Evolutionary conservation across 2,888 invertebrate species (phyloP), one percentile per base, ranked within the genome.

Genomic region (Sarcophaga carnaria): DNA sequence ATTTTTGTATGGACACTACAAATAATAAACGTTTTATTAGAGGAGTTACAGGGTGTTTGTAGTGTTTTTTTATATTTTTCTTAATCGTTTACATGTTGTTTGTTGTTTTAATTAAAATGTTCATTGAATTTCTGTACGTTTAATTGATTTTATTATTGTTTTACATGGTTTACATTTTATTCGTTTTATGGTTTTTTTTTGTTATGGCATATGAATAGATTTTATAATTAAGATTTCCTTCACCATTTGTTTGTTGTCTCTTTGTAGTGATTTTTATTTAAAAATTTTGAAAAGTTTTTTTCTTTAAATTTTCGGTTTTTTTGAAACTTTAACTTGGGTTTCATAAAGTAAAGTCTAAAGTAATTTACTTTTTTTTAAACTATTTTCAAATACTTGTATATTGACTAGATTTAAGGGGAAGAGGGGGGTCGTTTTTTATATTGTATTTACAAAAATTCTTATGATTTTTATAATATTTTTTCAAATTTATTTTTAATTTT

Each of bases 321-420:
- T 70, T 71, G 49, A n/a, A 49, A 25, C 27, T 69, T 71, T 83
- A 79, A 67, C 25, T 49, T 37, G 37, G 2, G 10, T 37, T 37
- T 37, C 37, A 37, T 37, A 37, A 37, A 37, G 37, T 87, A 87
- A 84, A 81, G 27, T 66, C 78, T 86, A 81, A 82, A 84, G 83
- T 86, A 86, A 82, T 59, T 83, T 67, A 82, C 70, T 86, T 63
- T 54, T 37, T 37, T 37, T 37, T 22, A 22, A 25, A 62, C 67
- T 83, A 83, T 76, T 80, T 54, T 80, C 47, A 86, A 37, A 37
- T 37, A 37, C 37, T 37, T 2, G 37, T 37, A 83, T 83, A 83
- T 85, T 83, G 83, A 85, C 85, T 85, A 83, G 80, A 77, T 72
- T 83, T 70, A n/a, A 67, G 64, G 14, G 64, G 25, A 64, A 14